These are phyloP conservation scores for Brachionus rubens DNA, from an alignment of 1,140 invertebrate genomes.

Conservation along the genomic window DNA sequence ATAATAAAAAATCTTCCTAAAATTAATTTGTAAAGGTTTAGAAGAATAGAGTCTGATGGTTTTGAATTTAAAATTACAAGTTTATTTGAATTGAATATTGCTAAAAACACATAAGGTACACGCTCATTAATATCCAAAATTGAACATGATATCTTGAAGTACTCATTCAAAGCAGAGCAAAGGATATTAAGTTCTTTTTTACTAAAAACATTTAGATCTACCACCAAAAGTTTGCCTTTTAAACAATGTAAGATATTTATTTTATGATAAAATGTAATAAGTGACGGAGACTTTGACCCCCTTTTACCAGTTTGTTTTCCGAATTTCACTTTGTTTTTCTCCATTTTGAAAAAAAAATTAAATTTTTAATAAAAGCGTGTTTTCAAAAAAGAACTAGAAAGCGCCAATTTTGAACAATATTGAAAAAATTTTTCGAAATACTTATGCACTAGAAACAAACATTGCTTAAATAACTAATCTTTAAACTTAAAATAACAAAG, in stretches of 20 bases:
- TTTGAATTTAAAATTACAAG: neutral
- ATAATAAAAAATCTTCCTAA: neutral
- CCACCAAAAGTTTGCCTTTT: conserved; percentile 1
- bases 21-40: neutral
- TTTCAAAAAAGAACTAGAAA: no score
- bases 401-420: conserved; percentile 24
- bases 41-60: neutral
- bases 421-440: no score
- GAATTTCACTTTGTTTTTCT: no score
- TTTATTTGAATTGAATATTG: neutral
- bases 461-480: conserved; percentile 34
- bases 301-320: conserved; percentile 8
- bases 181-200: neutral
- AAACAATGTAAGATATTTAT: neutral
- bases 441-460: neutral
- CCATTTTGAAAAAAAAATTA: no score
- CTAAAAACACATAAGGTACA: neutral
- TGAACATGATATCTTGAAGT: neutral
- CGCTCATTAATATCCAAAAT: neutral
- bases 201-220: neutral
- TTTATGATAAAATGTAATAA: neutral
- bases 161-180: neutral
- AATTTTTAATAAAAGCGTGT: no score
- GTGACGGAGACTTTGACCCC: no score
- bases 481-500: conserved; percentile 16